A percentile compares a stretch with the other conserved stretches of the same genome.
Conservation (phyloP, 2,888 invertebrate genomes). For the Corbicula japonica region DNA sequence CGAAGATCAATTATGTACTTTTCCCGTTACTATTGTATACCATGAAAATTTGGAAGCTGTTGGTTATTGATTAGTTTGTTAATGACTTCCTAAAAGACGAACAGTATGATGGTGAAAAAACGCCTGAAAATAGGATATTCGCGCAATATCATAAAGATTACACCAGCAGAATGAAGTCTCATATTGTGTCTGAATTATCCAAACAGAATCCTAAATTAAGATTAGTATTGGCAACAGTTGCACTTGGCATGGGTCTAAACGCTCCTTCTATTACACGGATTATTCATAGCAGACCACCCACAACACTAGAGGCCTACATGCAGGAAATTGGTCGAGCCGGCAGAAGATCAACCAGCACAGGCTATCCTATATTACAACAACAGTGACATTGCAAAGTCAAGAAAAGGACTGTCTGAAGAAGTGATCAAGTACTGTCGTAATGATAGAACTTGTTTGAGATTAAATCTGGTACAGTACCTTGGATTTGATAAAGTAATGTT, state of each 20-base stretch:
- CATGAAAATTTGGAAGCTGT: slow-evolving; percentile 1
- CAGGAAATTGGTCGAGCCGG: slow-evolving; percentile 66
- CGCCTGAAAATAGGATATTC: slow-evolving; percentile 56
- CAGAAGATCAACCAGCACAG: slow-evolving; percentile 40
- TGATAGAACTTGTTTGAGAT: slow-evolving; percentile 27
- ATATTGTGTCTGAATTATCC: slow-evolving; percentile 46
- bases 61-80: slow-evolving; percentile 4
- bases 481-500: slow-evolving; percentile 31
- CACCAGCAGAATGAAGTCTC: slow-evolving; percentile 56
- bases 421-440: slow-evolving; percentile 7
- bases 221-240: slow-evolving; percentile 55
- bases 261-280: slow-evolving; percentile 48
- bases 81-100: slow-evolving; percentile 3
- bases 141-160: slow-evolving; percentile 63
- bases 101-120: slow-evolving; percentile 34
- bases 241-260: slow-evolving; percentile 63
- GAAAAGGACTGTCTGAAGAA: slow-evolving; percentile 41
- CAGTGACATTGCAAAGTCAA: slow-evolving; percentile 53
- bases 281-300: slow-evolving; percentile 58
- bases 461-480: slow-evolving; percentile 26
- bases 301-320: slow-evolving; percentile 48
- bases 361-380: slow-evolving; percentile 57
- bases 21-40: slow-evolving; percentile 5
- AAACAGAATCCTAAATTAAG: slow-evolving; percentile 45
- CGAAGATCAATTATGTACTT: background rate